These are phyloP conservation scores for Aleiodes leptofemur DNA, from an alignment of 2,888 invertebrate species.

Conservation along the genomic window DNA sequence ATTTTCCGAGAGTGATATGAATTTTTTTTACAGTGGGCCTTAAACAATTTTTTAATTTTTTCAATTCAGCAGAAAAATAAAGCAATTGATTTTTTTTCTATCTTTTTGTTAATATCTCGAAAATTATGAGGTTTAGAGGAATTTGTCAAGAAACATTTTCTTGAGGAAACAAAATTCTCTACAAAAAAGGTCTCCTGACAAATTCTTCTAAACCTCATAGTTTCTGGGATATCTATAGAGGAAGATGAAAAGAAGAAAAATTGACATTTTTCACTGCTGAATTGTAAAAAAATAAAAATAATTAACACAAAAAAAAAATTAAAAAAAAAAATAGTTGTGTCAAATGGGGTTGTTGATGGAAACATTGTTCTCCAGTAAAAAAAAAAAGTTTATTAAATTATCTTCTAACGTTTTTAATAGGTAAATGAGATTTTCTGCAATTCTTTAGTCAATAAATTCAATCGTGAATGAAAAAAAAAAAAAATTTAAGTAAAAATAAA, in stretches of 20 bases:
- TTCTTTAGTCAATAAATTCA: slow-evolving; percentile 38
- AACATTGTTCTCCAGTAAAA: not conserved
- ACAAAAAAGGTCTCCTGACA: no score
- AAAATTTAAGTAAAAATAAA: not conserved
- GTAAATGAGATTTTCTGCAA: slow-evolving; percentile 3
- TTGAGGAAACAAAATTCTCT: no score
- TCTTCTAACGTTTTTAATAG: slow-evolving; percentile 1
- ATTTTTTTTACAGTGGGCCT: slow-evolving; percentile 29
- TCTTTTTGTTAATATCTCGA: not conserved
- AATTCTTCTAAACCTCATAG: no score
- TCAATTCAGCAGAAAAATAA: not conserved
- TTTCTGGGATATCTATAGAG: no score
- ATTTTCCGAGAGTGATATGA: slow-evolving; percentile 43
- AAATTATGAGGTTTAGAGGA: not conserved
- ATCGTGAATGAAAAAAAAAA: slow-evolving; percentile 44
- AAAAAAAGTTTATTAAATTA: slow-evolving; percentile 42
- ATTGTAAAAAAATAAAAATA: slow-evolving; percentile 1
- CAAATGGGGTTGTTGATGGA: slow-evolving; percentile 26
- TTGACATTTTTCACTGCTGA: not conserved
- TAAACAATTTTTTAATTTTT: slow-evolving; percentile 13
- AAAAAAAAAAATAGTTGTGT: slow-evolving; percentile 13
- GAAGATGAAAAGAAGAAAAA: no score
- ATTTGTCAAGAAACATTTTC: not conserved
- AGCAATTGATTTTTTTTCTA: not conserved
- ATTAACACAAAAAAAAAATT: not conserved